Evolutionary conservation across 1,140 invertebrate genomes (phyloP), one percentile per base, ranked within the genome.

Genomic region (Temnothorax longispinosus): DNA sequence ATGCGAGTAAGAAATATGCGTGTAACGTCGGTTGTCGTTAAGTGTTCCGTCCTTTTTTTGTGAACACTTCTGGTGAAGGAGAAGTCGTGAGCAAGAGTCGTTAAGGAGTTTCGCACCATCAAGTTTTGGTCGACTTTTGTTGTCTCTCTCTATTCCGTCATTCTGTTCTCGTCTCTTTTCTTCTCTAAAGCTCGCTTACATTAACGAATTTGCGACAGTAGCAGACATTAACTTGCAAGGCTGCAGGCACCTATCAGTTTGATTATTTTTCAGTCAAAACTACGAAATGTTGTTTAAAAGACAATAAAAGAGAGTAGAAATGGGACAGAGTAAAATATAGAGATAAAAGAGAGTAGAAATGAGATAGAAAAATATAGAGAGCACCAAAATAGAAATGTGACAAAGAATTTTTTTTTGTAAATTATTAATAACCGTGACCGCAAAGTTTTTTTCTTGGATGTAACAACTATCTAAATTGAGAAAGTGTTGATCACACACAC

Each of bases 81-180:
- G 54, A 11, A 87, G 74, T 85, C 62, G 35, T 44, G 50, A 88
- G 50, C 27, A 71, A 88, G 76, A 82, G 64, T 89, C 81, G 84
- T 91, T 90, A 88, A 91, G 78, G 78, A 91, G 65, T 90, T 82
- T 88, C 38, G 56, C 81, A 35, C 65, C 67, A 86, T 82, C 69
- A 82, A 88, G 21, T 85, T 58, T 85, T 50, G 86, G 21, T 65
- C 62, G 65, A 58, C 54, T 62, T 67, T 60, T 15, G 18, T n/a
- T 56, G n/a, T 71, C 67, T 78, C 27, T 44, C n/a, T 62, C 41
- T 58, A 11, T 56, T 71, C 15, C 21, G 21, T 56, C 15, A n/a
- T 21, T 69, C 47, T 18, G 5, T 50, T 47, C 32, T 67, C 10
- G 18, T 35, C 32, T 69, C 18, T 77, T 35, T 50, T 81, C 32